Base-by-base conservation (phyloP, 2,888 invertebrate genomes). In the Belgica antarctica region DNA sequence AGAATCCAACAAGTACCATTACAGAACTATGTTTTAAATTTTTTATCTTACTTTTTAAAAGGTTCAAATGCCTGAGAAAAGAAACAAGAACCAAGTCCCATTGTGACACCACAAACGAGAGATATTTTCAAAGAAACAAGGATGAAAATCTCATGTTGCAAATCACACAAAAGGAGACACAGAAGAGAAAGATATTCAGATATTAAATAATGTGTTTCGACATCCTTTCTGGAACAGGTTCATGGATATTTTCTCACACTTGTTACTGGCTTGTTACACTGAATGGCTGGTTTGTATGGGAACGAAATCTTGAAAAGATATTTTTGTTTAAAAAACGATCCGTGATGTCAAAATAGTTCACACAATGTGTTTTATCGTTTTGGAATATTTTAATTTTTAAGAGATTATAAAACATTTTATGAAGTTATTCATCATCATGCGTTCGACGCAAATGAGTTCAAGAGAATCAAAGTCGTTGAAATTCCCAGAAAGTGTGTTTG, bases 161-260 rank as follows among this genome's bases (percentile, higher is more conserved):
- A 34, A 28, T 68, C 28, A 68, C 25, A 68, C 24, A 68, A 31
- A 63, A 68, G 15, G 25, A 47, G 19, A 19, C 15, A 15, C n/a
- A n/a, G n/a, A n/a, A n/a, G n/a, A n/a, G 15, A 62, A 62, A 62
- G 34, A 31, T 17, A 28, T 57, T 15, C 15, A n/a, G n/a, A n/a
- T n/a, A n/a, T 22, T 46, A 46, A 46, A n/a, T 52, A 22, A 52
- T 19, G 52, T 22, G 22, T 52, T 17, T 34, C 34, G 17, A 57
- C 68, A 68, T 68, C 68, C 68, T 68, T 68, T 66, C n/a, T 8
- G 47, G 57, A 68, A 68, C 68, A 68, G 68, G 68, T 68, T 68
- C 68, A 68, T 62, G 17, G 7, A 34, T 65, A 27, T 68, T 68
- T 68, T 68, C 68, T 68, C 68, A 68, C 68, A 68, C 68, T 68